A percentile compares a stretch with the other conserved stretches of the same genome.
These are phyloP conservation scores for Morinoia aosen DNA, from an alignment of 2,888 invertebrate genomes.

Conservation along the genomic window DNA sequence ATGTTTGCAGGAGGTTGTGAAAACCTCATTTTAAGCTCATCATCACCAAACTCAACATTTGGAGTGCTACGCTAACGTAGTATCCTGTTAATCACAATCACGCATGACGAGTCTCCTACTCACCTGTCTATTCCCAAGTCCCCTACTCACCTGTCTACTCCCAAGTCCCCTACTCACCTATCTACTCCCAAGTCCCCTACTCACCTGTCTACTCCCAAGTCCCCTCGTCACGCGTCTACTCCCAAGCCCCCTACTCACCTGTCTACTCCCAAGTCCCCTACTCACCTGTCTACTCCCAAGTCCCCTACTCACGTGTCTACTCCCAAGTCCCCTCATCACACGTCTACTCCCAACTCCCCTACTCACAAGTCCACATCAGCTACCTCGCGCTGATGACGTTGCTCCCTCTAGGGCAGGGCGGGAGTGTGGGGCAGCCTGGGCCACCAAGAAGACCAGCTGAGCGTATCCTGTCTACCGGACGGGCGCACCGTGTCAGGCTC, in stretches of 20 bases:
- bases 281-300: background rate
- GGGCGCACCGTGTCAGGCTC: constrained; percentile 71
- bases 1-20: background rate
- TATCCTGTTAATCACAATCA: background rate
- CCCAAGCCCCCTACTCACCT: background rate
- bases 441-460: constrained; percentile 57
- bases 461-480: constrained; percentile 57
- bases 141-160: background rate
- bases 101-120: background rate
- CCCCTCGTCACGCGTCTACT: no score
- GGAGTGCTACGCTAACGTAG: background rate
- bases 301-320: no score
- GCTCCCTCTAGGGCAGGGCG: constrained; percentile 19
- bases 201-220: background rate
- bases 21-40: background rate
- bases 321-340: background rate
- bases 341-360: no score
- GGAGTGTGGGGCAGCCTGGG: constrained; percentile 58
- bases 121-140: background rate
- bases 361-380: no score
- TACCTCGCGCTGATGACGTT: background rate
- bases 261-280: background rate
- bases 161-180: background rate
- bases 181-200: background rate
- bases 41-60: background rate